These are phyloP conservation scores for Perdix hodgsoniae DNA, from an alignment of 2,797 vertebrate species.

Conservation along the genomic window DNA sequence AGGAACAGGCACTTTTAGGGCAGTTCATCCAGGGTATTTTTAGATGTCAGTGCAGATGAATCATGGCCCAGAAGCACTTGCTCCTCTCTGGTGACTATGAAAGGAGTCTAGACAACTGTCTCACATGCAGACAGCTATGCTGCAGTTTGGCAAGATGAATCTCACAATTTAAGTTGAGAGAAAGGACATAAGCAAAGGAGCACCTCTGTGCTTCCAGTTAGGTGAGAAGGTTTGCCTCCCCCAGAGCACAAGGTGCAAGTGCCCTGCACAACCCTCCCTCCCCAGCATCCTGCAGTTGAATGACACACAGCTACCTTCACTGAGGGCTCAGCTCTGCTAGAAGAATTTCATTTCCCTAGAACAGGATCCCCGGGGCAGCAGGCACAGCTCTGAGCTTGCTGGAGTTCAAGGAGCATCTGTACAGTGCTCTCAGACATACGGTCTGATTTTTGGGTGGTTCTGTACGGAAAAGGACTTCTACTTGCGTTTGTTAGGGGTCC, in stretches of 20 bases:
- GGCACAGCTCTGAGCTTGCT: too few relatives aligned
- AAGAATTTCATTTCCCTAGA: neutral
- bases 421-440: too few relatives aligned
- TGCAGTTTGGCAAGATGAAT: neutral
- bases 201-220: fast-evolving
- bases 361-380: too few relatives aligned
- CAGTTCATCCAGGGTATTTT: constrained; percentile 38
- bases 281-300: neutral
- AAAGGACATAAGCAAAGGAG: neutral
- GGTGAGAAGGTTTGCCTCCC: neutral
- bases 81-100: constrained; percentile 23
- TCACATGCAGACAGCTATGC: neutral
- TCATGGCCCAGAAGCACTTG: constrained; percentile 10
- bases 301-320: neutral
- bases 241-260: neutral
- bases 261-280: neutral
- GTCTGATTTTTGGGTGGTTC: too few relatives aligned
- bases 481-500: too few relatives aligned
- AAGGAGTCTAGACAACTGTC: constrained; percentile 17
- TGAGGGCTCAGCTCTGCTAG: neutral
- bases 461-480: too few relatives aligned
- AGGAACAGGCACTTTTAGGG: constrained; percentile 47
- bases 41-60: constrained; percentile 11
- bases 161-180: neutral
- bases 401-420: too few relatives aligned